Evolutionary conservation across 2,888 invertebrate species (phyloP).

Genomic region (Aleiodes leptofemur): DNA sequence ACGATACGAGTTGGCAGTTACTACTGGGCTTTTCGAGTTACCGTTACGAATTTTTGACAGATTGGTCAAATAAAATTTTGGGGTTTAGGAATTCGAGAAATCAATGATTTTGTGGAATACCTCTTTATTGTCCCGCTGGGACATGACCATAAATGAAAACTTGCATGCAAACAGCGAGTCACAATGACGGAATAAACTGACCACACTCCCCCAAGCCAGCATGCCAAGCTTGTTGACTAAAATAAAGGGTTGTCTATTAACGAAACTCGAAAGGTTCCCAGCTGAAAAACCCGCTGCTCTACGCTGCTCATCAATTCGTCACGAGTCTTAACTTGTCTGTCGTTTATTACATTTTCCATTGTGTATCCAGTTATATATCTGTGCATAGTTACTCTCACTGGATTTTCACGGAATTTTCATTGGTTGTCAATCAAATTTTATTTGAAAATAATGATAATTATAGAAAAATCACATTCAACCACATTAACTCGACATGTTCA

Average conservation of each 20-base stretch:
- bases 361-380: not conserved
- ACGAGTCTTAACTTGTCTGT: slow-evolving; percentile 57
- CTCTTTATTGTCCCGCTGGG: slow-evolving; percentile 44
- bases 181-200: slow-evolving; percentile 15
- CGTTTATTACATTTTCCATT: slow-evolving; percentile 35
- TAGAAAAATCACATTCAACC: not conserved
- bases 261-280: slow-evolving; percentile 54
- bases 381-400: not conserved
- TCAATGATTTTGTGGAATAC: slow-evolving; percentile 49
- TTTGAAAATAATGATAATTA: too few relatives aligned
- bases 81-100: slow-evolving; percentile 28
- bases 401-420: not conserved
- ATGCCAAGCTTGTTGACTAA: slow-evolving; percentile 69
- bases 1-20: slow-evolving; percentile 12
- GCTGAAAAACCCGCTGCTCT: slow-evolving; percentile 48
- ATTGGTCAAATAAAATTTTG: slow-evolving; percentile 46
- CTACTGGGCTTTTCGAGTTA: slow-evolving; percentile 42
- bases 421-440: too few relatives aligned
- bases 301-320: slow-evolving; percentile 65
- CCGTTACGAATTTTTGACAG: slow-evolving; percentile 58
- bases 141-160: slow-evolving; percentile 27
- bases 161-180: slow-evolving; percentile 32
- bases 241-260: slow-evolving; percentile 71
- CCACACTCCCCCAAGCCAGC: slow-evolving; percentile 54
- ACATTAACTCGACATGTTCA: slow-evolving; percentile 5